Evolutionary conservation across 2,797 vertebrate species (phyloP).

Genomic region (Enteromius treurensis): DNA sequence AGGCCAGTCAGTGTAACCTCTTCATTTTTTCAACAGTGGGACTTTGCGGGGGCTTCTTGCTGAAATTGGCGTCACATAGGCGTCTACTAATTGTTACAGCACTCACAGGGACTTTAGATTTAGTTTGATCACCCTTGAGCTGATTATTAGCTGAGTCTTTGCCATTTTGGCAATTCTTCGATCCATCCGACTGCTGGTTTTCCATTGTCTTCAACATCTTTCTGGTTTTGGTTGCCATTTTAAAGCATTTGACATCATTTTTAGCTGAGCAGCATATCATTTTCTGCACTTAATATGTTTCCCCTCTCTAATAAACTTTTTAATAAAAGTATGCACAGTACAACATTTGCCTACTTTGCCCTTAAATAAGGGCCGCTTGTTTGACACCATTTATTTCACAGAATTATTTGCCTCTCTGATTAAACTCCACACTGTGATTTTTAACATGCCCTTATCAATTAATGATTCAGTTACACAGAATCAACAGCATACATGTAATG

Average conservation of each 20-base stretch:
- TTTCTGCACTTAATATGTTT: slow-evolving; percentile 9
- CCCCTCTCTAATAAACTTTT: not conserved
- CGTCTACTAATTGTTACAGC: not conserved
- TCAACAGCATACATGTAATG: not conserved
- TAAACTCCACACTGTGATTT: slow-evolving; percentile 46
- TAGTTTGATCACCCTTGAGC: too few relatives aligned
- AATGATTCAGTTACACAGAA: slow-evolving; percentile 34
- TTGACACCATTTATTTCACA: not conserved
- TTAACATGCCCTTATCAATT: slow-evolving; percentile 37
- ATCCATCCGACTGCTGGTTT: too few relatives aligned
- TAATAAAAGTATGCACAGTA: not conserved
- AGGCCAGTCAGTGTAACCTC: not conserved
- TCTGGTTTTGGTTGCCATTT: too few relatives aligned
- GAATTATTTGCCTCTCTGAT: slow-evolving; percentile 1
- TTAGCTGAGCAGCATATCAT: slow-evolving; percentile 33
- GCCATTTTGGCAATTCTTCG: too few relatives aligned
- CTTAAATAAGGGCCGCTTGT: not conserved
- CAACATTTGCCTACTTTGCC: not conserved
- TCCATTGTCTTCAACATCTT: too few relatives aligned
- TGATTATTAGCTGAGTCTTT: not conserved
- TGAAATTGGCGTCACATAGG: not conserved
- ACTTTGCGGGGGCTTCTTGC: not conserved
- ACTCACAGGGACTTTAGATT: not conserved
- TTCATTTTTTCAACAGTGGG: slow-evolving; percentile 4
- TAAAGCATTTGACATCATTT: slow-evolving; percentile 12